Evolutionary conservation across 2,888 invertebrate species (phyloP), one percentile per base, ranked within the genome.

Genomic region (Liodrosophila aerea): DNA sequence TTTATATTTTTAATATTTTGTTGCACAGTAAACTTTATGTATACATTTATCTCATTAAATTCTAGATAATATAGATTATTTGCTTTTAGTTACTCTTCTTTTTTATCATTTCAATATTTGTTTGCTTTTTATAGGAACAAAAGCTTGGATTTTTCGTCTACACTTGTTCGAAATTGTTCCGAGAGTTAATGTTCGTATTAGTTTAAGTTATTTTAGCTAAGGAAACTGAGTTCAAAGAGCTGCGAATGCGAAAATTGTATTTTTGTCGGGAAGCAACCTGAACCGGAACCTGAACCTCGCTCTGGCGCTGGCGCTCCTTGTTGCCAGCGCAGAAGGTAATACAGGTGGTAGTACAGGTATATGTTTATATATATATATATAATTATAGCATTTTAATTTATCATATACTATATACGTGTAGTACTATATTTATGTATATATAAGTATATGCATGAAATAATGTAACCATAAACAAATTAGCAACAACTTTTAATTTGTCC

Each of bases 391-490:
- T 59, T 60, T 53, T 15, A 30, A 47, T 49, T 34, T 31, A 7
- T 39, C 30, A n/a, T 57, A 18, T 58, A 58, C 39, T 40, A 39
- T 46, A 45, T 45, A 58, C 12, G 13, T 34, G 4, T 34, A 22
- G 12, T 37, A n/a, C 37, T 13, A 37, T 68, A 57, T 62, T 50
- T 73, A 40, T 52, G 36, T 62, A 52, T 57, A 45, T 63, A 50
- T 68, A 62, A 59, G 60, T 67, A 67, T 71, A 86, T 77, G 78
- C 77, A 82, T 85, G 81, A 86, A 87, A 86, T 87, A 86, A 87
- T 87, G 77, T 86, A 86, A 85, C 85, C 84, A 86, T 87, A 86
- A 87, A 84, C 84, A 87, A 87, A 83, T 85, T 78, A 82, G 85
- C 83, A 85, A 82, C 82, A 78, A 78, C 66, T 80, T 22, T 80